Conservation (phyloP, 2,797 vertebrate genomes). For the Sparidentex hasta region DNA sequence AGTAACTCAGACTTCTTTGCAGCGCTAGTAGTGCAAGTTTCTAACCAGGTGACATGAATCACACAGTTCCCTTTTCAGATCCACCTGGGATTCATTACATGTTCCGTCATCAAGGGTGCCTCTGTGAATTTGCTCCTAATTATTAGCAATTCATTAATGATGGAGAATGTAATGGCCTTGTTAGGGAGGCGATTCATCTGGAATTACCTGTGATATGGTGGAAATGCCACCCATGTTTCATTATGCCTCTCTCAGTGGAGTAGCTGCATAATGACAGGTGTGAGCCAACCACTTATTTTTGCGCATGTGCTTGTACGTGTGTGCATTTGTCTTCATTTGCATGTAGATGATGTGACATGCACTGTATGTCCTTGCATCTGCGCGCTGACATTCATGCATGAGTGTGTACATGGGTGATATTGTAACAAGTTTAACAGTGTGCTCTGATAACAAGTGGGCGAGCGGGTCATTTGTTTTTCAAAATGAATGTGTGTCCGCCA, state of each 20-base stretch:
- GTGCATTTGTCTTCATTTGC: conserved; percentile 49
- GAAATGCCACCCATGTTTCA: conserved; percentile 18
- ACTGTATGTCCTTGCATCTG: conserved; percentile 42
- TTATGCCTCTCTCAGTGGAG: conserved; percentile 11
- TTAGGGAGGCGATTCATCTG: conserved; percentile 35
- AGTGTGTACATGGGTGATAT: conserved; percentile 26
- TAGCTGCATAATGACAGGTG: conserved; percentile 30
- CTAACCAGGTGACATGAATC: conserved; percentile 46
- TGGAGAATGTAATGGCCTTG: conserved; percentile 33
- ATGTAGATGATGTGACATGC: conserved; percentile 56
- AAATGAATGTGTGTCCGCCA: conserved; percentile 39
- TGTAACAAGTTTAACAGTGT: conserved; percentile 36
- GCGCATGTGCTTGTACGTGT: conserved; percentile 17
- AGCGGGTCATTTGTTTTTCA: conserved; percentile 57
- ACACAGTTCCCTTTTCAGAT: conserved; percentile 30
- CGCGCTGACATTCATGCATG: conserved; percentile 35
- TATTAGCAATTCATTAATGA: conserved; percentile 49
- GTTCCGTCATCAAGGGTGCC: conserved; percentile 11
- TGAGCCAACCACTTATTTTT: conserved; percentile 13
- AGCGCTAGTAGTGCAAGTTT: conserved; percentile 32
- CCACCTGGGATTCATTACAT: conserved; percentile 29
- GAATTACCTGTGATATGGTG: conserved; percentile 29
- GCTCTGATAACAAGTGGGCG: conserved; percentile 47
- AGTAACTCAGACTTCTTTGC: conserved; percentile 52
- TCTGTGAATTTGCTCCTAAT: conserved; percentile 37